These are phyloP conservation scores for Agrochola litura DNA, from an alignment of 2,888 invertebrate genomes.

Conservation along the genomic window DNA sequence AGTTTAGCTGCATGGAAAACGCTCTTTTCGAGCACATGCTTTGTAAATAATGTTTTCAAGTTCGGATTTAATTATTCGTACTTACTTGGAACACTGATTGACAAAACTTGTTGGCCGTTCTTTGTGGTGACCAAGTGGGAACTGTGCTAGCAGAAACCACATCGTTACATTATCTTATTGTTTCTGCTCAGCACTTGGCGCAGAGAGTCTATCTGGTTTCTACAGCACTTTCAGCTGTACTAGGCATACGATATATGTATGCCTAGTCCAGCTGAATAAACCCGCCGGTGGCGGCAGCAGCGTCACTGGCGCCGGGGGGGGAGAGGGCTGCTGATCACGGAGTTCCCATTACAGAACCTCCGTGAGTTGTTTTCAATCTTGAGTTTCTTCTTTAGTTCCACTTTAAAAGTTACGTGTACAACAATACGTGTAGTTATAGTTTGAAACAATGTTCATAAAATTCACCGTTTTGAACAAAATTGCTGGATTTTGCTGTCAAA, in stretches of 20 bases:
- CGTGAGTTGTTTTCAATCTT: background rate
- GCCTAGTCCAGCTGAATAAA: background rate
- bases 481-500: background rate
- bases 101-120: background rate
- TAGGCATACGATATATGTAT: background rate
- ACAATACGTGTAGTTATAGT: background rate
- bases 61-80: too few relatives aligned
- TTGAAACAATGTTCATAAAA: background rate
- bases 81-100: too few relatives aligned
- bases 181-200: background rate
- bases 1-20: too few relatives aligned
- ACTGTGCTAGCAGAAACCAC: background rate
- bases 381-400: background rate
- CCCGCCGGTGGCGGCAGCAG: slow-evolving; percentile 20
- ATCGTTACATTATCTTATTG: background rate
- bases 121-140: background rate
- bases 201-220: background rate
- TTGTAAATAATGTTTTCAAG: too few relatives aligned
- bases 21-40: too few relatives aligned
- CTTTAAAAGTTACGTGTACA: background rate
- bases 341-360: slow-evolving; percentile 14
- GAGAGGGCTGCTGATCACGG: slow-evolving; percentile 18
- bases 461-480: background rate
- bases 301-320: background rate
- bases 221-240: background rate